Evolutionary conservation across 2,113 vertebrate species (phyloP).

Genomic region (Connochaetes taurinus): DNA sequence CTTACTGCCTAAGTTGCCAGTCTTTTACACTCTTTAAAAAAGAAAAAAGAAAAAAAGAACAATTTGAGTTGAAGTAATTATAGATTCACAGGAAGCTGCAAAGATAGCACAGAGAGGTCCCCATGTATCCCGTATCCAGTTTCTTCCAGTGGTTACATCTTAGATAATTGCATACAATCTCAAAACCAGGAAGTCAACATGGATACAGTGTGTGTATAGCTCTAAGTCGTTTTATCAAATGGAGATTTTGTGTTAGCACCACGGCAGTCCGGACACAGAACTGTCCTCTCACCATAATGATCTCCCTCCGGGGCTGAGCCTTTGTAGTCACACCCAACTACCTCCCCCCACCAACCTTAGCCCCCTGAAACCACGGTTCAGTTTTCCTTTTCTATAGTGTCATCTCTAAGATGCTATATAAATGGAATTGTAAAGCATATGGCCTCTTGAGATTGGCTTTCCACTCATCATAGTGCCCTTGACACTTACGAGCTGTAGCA

Average conservation of each 20-base stretch:
- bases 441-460: background rate
- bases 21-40: background rate
- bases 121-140: background rate
- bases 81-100: background rate
- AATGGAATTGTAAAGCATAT: background rate
- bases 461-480: background rate
- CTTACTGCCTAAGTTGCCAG: background rate
- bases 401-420: background rate
- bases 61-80: background rate
- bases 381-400: background rate
- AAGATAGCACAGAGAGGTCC: background rate
- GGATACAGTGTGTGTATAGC: rapidly evolving
- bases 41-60: background rate
- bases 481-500: rapidly evolving
- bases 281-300: rapidly evolving
- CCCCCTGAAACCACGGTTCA: background rate
- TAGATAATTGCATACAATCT: background rate
- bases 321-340: background rate
- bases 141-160: background rate
- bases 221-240: background rate
- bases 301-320: background rate
- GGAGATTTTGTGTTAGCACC: background rate
- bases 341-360: background rate
- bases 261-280: background rate
- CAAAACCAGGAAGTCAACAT: background rate